phyloP scores from a whole-genome alignment of 2,888 invertebrate species.

The Augiades crinisus region DNA sequence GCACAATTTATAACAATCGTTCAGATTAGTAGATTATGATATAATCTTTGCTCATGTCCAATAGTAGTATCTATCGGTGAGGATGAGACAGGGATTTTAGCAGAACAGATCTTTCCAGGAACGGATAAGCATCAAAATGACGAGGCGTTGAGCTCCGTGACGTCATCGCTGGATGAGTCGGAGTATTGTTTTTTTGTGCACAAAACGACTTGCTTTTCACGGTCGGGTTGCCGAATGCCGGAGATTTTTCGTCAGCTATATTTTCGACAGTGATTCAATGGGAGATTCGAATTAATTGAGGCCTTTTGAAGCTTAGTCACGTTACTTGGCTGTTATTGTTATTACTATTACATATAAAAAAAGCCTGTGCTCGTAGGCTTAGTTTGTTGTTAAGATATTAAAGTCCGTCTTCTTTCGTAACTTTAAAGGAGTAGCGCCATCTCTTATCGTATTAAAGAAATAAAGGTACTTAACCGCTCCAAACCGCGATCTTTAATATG shows the following conservation, averaged over 20 bases:
- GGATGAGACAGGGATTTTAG: too few species aligned
- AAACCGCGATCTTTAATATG: too few species aligned
- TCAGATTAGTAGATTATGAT: too few species aligned
- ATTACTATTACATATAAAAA: neutral
- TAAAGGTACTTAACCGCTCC: too few species aligned
- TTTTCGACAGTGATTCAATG: conserved; percentile 21
- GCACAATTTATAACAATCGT: too few species aligned
- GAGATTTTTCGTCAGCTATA: conserved; percentile 24
- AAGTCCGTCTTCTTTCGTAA: neutral
- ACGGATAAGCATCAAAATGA: conserved; percentile 23
- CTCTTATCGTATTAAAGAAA: neutral
- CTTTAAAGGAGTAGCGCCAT: neutral
- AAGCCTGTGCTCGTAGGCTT: neutral
- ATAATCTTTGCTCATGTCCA: too few species aligned
- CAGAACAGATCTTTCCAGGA: conserved; percentile 7
- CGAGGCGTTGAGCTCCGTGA: conserved; percentile 15
- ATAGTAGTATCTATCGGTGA: too few species aligned
- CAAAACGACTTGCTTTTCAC: conserved; percentile 22
- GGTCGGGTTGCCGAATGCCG: conserved; percentile 19
- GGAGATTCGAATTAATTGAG: conserved; percentile 9
- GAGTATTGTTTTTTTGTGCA: conserved; percentile 17
- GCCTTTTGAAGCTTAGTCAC: conserved; percentile 13
- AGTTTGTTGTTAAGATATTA: neutral
- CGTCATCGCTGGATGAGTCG: conserved; percentile 24
- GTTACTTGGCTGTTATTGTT: neutral